Percentiles rank a stretch among this genome's conserved stretches.
These are phyloP conservation scores for Crioceris asparagi DNA, from an alignment of 2,888 invertebrate genomes.

Conservation along the genomic window DNA sequence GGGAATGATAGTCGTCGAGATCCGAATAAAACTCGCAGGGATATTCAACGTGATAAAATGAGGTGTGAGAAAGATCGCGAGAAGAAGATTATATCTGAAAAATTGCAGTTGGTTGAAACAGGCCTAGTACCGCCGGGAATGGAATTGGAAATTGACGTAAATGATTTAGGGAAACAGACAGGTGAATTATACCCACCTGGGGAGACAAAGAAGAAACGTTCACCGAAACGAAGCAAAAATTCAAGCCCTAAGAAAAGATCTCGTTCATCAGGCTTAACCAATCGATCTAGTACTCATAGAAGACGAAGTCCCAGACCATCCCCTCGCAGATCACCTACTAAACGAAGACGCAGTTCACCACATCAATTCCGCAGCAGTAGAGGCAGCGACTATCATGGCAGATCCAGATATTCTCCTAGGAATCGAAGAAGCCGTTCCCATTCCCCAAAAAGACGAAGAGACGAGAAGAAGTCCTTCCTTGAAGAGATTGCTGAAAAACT, in stretches of 20 bases:
- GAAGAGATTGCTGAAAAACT: slow-evolving; percentile 34
- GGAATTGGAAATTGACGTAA: slow-evolving; percentile 36
- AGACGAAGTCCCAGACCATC: slow-evolving; percentile 8
- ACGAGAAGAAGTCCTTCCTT: slow-evolving; percentile 30
- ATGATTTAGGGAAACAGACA: slow-evolving; percentile 14
- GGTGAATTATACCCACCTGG: slow-evolving; percentile 2
- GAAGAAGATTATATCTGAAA: slow-evolving; percentile 35
- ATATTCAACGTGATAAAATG: slow-evolving; percentile 36
- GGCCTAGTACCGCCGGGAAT: slow-evolving; percentile 40
- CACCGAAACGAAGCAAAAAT: slow-evolving; percentile 4
- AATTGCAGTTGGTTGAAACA: slow-evolving; percentile 36
- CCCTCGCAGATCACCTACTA: not conserved
- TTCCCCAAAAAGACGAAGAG: slow-evolving; percentile 11
- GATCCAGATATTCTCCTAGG: slow-evolving; percentile 10
- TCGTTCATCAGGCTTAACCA: slow-evolving; percentile 7
- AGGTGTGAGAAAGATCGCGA: slow-evolving; percentile 35
- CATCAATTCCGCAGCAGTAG: slow-evolving; percentile 5
- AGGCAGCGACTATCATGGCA: slow-evolving; percentile 13
- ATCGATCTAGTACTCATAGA: slow-evolving; percentile 8
- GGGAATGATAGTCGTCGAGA: slow-evolving; percentile 28
- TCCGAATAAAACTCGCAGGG: slow-evolving; percentile 37
- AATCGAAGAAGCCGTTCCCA: slow-evolving; percentile 13
- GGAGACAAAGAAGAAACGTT: slow-evolving; percentile 6
- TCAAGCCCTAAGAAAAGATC: slow-evolving; percentile 4
- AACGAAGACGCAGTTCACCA: too few relatives aligned